phyloP scores from a whole-genome alignment of 2,113 vertebrate genomes.

The Todiramphus saurophagus region DNA sequence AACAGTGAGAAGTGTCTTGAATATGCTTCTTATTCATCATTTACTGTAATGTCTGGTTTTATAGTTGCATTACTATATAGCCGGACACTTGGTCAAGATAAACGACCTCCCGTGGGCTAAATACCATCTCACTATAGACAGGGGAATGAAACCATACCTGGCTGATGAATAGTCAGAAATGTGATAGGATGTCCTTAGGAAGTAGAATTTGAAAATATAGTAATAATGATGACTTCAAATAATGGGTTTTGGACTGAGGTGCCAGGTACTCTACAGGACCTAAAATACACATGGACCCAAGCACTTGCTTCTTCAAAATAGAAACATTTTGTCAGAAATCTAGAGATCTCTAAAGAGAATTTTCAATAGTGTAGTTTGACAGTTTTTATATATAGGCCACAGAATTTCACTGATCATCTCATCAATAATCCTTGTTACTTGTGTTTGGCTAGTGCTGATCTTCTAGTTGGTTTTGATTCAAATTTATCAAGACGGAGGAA shows the following conservation, averaged over 20 bases:
- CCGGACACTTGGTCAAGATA: not conserved
- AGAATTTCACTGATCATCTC: not conserved
- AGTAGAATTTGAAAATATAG: not conserved
- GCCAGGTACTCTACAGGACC: not conserved
- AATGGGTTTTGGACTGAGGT: not conserved
- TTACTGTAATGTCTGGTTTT: not conserved
- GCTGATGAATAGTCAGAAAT: not conserved
- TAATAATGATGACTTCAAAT: not conserved
- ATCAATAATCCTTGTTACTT: not conserved
- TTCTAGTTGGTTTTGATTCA: not conserved
- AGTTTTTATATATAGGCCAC: not conserved
- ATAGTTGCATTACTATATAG: not conserved
- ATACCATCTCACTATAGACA: not conserved
- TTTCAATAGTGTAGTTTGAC: not conserved
- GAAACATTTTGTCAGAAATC: not conserved
- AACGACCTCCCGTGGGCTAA: not conserved
- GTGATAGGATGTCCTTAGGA: not conserved
- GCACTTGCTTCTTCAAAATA: not conserved
- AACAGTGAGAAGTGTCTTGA: not conserved
- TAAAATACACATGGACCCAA: not conserved
- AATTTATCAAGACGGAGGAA: not conserved
- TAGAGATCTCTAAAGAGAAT: not conserved
- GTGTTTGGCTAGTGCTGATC: not conserved
- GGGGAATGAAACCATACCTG: rapidly evolving
- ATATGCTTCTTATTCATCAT: not conserved